Base-by-base conservation (phyloP, 2,888 invertebrate genomes). In the Platycheirus rosarum region DNA sequence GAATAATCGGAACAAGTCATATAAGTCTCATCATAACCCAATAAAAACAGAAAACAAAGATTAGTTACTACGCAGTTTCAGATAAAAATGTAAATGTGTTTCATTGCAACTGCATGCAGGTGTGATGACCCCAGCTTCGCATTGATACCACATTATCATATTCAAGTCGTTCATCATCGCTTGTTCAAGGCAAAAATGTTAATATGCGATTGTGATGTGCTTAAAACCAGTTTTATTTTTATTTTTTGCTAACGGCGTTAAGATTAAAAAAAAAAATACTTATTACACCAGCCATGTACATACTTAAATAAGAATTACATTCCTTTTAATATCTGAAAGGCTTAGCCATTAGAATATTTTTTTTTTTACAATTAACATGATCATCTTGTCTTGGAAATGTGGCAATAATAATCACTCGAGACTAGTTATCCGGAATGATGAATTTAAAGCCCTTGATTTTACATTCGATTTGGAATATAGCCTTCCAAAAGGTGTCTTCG, bases 41-140 rank as follows among this genome's bases (percentile, higher is more conserved):
- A 80, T 80, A 70, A 23, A 55, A 14, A 14, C 42, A 7, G 14
- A 20, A 75, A 75, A 66, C 80, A 80, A 80, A 76, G 66, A 80
- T 80, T 76, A 80, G 80, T 60, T 70, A 76, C 60, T 75, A 68
- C 26, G 68, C 69, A 32, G 44, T 49, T 78, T 79, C 62, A 51
- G 48, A 37, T 66, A 53, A 23, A 49, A 23, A 49, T 66, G 44
- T 57, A 3, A 29, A 29, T 9, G n/a, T 14, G 37, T 37, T 55
- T 57, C 40, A 40, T 23, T 40, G 40, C 13, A 57, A 9, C 4
- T 40, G 40, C 20, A 40, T 40, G 55, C 13, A 29, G 11, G 11
- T 48, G 26, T 48, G 1, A 23, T 16, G 8, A 53, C 37, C 37
- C 35, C 20, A n/a, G n/a, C n/a, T 23, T 16, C 11, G 16, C 3